These are phyloP conservation scores for Silurus meridionalis DNA, from an alignment of 2,113 vertebrate genomes.

Conservation along the genomic window DNA sequence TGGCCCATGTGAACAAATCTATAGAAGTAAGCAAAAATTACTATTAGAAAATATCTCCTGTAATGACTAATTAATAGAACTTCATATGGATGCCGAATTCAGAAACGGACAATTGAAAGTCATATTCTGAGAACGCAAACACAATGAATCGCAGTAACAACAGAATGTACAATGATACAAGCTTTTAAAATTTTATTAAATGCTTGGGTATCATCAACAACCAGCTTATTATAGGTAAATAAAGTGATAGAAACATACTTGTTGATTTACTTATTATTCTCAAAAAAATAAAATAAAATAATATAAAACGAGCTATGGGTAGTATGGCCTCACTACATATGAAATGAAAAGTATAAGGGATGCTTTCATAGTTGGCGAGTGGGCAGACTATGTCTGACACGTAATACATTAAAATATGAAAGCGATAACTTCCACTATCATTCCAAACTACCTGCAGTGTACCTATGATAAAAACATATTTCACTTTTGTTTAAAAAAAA, in stretches of 20 bases:
- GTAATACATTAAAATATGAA: constrained; percentile 73
- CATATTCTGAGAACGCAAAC: constrained; percentile 43
- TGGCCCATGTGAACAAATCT: background rate
- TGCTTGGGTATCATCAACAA: constrained; percentile 79
- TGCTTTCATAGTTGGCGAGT: constrained; percentile 70
- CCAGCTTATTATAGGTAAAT: constrained; percentile 77
- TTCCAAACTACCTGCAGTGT: constrained; percentile 68
- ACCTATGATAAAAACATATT: constrained; percentile 75
- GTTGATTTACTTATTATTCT: constrained; percentile 68
- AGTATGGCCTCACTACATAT: constrained; percentile 74
- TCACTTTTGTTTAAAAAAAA: constrained; percentile 66
- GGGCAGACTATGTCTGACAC: constrained; percentile 74
- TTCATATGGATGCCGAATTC: no score
- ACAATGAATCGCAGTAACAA: background rate
- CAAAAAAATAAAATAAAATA: constrained; percentile 64
- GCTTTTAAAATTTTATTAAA: constrained; percentile 78
- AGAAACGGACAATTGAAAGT: background rate
- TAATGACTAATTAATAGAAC: background rate
- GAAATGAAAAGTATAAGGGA: constrained; percentile 55
- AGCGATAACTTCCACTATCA: constrained; percentile 70
- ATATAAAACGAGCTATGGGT: constrained; percentile 60
- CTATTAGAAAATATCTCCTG: background rate
- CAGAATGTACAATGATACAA: constrained; percentile 61
- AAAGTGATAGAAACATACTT: constrained; percentile 80
- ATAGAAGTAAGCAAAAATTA: background rate